Evolutionary conservation across 1,140 invertebrate genomes (phyloP).

Genomic region (Druon quercuslanigerum): DNA sequence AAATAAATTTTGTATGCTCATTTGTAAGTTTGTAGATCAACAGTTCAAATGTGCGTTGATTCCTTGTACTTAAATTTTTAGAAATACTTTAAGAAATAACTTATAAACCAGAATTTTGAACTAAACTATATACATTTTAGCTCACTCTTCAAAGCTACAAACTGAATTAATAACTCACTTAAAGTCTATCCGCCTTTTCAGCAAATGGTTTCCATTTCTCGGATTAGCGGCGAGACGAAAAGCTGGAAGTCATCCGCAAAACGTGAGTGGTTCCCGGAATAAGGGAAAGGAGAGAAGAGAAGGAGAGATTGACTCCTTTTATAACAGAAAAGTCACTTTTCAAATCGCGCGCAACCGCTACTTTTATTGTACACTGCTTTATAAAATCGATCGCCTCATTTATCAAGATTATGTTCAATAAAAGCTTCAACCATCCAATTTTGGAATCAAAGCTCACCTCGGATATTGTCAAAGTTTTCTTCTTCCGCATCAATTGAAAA

Average conservation of each 20-base stretch:
- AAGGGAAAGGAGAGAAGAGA: neutral
- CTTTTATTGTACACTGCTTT: neutral
- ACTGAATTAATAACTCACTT: neutral
- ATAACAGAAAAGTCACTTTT: neutral
- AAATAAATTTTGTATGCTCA: too few relatives aligned
- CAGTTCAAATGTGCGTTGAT: too few relatives aligned
- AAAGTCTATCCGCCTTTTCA: constrained; percentile 47
- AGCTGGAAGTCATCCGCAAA: constrained; percentile 36
- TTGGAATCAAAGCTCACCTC: neutral
- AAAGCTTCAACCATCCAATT: neutral
- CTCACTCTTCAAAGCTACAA: neutral
- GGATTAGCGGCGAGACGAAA: constrained; percentile 46
- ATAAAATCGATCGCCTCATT: neutral
- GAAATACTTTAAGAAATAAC: too few relatives aligned
- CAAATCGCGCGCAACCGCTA: neutral
- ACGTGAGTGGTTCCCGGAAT: constrained; percentile 6
- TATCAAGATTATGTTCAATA: neutral
- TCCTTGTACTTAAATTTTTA: too few relatives aligned
- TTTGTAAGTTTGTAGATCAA: too few relatives aligned
- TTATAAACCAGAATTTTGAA: too few relatives aligned
- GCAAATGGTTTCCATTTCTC: constrained; percentile 49
- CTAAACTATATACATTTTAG: too few relatives aligned
- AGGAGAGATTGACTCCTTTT: neutral
- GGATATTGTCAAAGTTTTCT: neutral
- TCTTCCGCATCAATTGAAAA: neutral